Conservation (phyloP, 2,113 vertebrate species). For the Lepus timidus region DNA sequence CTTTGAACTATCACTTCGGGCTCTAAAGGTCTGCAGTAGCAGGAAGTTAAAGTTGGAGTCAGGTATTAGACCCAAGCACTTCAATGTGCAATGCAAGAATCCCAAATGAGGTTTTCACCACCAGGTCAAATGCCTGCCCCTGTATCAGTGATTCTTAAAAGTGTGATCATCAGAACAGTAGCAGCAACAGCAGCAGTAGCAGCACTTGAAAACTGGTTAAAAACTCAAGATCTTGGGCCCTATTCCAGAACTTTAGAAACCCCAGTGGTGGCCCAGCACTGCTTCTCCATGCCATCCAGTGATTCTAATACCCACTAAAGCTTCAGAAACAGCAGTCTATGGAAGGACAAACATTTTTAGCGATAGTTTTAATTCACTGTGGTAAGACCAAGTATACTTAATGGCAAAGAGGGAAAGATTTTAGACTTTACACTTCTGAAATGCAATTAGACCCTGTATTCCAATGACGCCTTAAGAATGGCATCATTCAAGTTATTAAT, state of each 20-base stretch:
- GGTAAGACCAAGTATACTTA: not conserved
- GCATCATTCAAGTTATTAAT: not conserved
- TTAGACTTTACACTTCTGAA: not conserved
- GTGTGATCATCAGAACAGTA: not conserved
- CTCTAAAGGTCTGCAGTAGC: too few species aligned
- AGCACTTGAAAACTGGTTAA: not conserved
- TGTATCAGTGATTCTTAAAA: not conserved
- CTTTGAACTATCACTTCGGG: too few species aligned
- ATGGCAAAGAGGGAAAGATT: not conserved
- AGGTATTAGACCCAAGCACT: too few species aligned
- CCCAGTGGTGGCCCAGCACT: fast-evolving
- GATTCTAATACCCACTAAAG: too few species aligned
- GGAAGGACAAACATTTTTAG: not conserved
- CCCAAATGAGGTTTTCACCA: too few species aligned
- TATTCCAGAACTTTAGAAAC: not conserved
- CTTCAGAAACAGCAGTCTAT: not conserved
- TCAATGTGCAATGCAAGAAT: too few species aligned
- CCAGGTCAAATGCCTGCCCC: too few species aligned
- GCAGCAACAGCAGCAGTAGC: too few species aligned
- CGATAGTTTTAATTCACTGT: not conserved
- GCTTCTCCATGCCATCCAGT: not conserved
- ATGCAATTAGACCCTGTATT: not conserved
- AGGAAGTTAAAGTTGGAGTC: too few species aligned
- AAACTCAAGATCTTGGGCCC: not conserved
- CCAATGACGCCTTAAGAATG: too few species aligned